Percentiles rank a stretch among this genome's conserved stretches.
Conservation (phyloP, 2,797 vertebrate genomes). For the Clarias fuscus region DNA sequence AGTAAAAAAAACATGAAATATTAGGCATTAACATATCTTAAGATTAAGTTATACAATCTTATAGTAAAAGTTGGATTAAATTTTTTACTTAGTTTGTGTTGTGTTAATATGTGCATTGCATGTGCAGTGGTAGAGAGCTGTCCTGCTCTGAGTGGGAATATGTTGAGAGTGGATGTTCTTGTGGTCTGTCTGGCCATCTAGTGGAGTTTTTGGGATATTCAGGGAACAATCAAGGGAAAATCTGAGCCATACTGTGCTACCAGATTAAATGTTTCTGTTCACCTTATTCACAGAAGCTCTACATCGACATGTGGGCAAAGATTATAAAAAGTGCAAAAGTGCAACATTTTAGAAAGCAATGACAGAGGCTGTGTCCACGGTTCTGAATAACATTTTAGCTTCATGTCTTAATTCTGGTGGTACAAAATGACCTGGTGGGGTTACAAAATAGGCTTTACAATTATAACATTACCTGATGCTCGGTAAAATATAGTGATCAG, state of each 20-base stretch:
- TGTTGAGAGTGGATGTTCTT: slow-evolving; percentile 56
- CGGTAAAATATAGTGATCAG: not conserved
- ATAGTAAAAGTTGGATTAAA: not conserved
- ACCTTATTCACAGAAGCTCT: not conserved
- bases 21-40: not conserved
- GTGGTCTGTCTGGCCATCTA: slow-evolving; percentile 77
- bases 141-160: slow-evolving; percentile 1
- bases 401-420: not conserved
- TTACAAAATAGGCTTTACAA: no score
- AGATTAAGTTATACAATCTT: not conserved
- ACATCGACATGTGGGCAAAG: not conserved
- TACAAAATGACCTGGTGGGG: not conserved
- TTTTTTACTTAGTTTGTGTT: not conserved
- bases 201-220: slow-evolving; percentile 67
- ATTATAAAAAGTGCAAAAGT: slow-evolving; percentile 7
- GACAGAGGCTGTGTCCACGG: not conserved
- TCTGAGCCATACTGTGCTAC: not conserved
- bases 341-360: not conserved
- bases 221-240: slow-evolving; percentile 36
- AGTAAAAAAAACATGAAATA: not conserved
- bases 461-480: not conserved
- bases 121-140: not conserved
- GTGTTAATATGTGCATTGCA: not conserved
- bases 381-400: not conserved
- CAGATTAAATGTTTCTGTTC: not conserved